These are phyloP conservation scores for Heptranchias perlo DNA, from an alignment of 2,113 vertebrate genomes.

Conservation along the genomic window DNA sequence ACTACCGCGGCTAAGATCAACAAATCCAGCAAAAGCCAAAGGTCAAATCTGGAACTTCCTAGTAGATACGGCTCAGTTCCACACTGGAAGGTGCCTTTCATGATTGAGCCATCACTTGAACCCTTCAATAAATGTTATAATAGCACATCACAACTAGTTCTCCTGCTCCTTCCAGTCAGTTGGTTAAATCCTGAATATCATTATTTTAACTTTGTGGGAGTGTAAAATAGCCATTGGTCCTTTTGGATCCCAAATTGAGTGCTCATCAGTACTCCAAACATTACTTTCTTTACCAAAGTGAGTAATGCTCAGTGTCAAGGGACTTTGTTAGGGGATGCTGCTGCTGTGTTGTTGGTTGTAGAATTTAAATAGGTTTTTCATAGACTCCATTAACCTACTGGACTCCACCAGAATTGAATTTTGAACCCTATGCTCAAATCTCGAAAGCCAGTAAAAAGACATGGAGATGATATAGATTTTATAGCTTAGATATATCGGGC, in stretches of 20 bases:
- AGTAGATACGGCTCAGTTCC: not conserved
- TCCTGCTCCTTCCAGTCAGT: not conserved
- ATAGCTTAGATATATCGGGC: too few relatives aligned
- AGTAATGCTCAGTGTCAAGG: not conserved
- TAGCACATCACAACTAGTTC: not conserved
- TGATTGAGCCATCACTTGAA: not conserved
- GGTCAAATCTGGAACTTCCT: not conserved
- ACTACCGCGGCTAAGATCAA: not conserved
- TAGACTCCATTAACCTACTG: too few relatives aligned
- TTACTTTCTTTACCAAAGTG: too few relatives aligned
- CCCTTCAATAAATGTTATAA: not conserved
- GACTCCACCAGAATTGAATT: too few relatives aligned
- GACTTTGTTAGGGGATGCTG: not conserved
- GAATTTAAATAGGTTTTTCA: not conserved
- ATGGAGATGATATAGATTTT: too few relatives aligned
- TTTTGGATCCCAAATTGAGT: too few relatives aligned
- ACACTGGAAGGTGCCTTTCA: not conserved
- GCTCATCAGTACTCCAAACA: too few relatives aligned
- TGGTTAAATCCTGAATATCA: too few relatives aligned
- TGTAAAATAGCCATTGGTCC: too few relatives aligned
- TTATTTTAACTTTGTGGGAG: too few relatives aligned
- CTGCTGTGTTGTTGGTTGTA: not conserved
- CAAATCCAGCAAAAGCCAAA: not conserved
- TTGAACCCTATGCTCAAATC: too few relatives aligned
- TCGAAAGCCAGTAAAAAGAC: too few relatives aligned